Base-by-base conservation (phyloP, 2,888 invertebrate species). In the Vanessa cardui region DNA sequence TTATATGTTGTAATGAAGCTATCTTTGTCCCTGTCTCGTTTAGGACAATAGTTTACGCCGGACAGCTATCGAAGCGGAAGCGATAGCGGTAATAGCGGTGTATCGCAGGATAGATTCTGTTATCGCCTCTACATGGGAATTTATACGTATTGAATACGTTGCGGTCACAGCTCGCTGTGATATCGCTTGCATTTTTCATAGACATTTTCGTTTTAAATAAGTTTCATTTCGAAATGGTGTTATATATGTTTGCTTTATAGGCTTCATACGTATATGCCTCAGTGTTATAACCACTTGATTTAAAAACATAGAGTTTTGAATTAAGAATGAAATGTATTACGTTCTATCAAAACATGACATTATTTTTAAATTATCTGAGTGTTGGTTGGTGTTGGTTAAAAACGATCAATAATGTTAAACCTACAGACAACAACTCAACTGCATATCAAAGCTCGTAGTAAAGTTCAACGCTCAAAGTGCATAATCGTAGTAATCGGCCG, bases 391-490 rank as follows among this genome's bases (percentile, higher is more conserved):
- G 44, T 58, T 16, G 9, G 18, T 45, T 21, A 12, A 39, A 44
- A 20, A 45, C 58, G 45, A 15, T 21, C 6, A 16, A 9, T 54
- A 47, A 46, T 49, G 58, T 44, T 31, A 60, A 66, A 66, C 59
- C 52, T 60, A 47, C 7, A 61, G 50, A 54, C 62, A 64, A 62
- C 62, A 50, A 62, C n/a, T 54, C 56, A 64, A 63, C 20, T 44
- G 50, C 69, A 44, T 85, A 87, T 85, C 86, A 79, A 86, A 87
- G 85, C 87, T 85, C 78, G 71, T 76, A 77, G 78, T 87, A 90
- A 92, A 91, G 92, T 92, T 92, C 92, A 92, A 90, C 85, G 90
- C 89, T 87, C 92, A 91, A 88, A 90, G 92, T 92, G 90, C 92
- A 92, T 92, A 92, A 92, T 92, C 92, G 89, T 86, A 85, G 84